Conservation (phyloP, 2,113 vertebrate genomes). For the Silurus asotus region DNA sequence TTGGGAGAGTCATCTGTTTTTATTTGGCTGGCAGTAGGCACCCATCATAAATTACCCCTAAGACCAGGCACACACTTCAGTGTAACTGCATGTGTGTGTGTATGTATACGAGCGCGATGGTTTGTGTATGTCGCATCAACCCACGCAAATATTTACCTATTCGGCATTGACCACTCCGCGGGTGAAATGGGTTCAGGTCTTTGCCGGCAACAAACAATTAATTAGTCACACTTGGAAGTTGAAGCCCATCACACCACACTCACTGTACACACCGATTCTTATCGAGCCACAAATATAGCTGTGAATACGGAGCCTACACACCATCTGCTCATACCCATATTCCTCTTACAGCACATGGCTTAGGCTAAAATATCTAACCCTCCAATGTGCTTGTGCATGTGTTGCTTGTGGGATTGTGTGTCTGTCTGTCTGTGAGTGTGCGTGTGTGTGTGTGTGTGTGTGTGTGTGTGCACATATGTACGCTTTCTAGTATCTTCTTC, state of each 20-base stretch:
- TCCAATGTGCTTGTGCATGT: slow-evolving; percentile 51
- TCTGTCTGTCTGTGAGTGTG: slow-evolving; percentile 6
- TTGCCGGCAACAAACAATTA: slow-evolving; percentile 51
- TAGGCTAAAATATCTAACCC: slow-evolving; percentile 53
- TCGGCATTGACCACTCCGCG: slow-evolving; percentile 14
- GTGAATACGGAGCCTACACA: slow-evolving; percentile 54
- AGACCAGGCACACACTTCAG: slow-evolving; percentile 48
- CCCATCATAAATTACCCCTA: slow-evolving; percentile 65
- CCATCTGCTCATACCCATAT: slow-evolving; percentile 55
- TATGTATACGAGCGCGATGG: neutral
- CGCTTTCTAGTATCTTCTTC: slow-evolving; percentile 21
- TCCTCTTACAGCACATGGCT: slow-evolving; percentile 51
- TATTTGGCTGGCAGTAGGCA: slow-evolving; percentile 59
- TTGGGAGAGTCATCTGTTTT: slow-evolving; percentile 64
- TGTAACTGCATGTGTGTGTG: neutral
- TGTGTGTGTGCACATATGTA: neutral
- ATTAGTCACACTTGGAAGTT: slow-evolving; percentile 47
- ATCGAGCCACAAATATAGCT: slow-evolving; percentile 53
- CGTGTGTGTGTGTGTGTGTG: neutral
- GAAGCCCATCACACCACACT: slow-evolving; percentile 15
- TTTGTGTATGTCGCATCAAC: slow-evolving; percentile 11
- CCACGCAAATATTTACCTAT: slow-evolving; percentile 40
- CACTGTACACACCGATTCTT: slow-evolving; percentile 45
- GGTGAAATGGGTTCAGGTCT: slow-evolving; percentile 39
- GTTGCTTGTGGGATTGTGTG: slow-evolving; percentile 17